A percentile compares a stretch with the other conserved stretches of the same genome.
Evolutionary conservation across 1,140 invertebrate species (phyloP).

Genomic region (Drosophila rufa): DNA sequence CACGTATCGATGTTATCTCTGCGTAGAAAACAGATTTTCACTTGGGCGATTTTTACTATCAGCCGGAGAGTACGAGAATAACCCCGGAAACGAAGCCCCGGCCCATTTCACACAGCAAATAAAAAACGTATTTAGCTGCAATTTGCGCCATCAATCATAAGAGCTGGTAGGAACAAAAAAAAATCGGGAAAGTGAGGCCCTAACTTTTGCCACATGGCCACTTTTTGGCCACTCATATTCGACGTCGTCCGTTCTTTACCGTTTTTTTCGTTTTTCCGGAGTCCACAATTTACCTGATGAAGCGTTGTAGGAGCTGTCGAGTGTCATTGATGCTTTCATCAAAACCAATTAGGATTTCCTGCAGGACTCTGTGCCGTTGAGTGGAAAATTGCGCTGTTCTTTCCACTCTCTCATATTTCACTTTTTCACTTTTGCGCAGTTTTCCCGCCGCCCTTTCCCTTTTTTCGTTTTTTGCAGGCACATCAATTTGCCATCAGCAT

Average conservation of each 20-base stretch:
- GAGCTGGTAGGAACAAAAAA: slow-evolving; percentile 32
- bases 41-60: slow-evolving; percentile 43
- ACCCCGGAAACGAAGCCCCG: slow-evolving; percentile 52
- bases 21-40: slow-evolving; percentile 11
- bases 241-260: slow-evolving; percentile 14
- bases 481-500: slow-evolving; percentile 77
- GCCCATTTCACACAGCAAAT: slow-evolving; percentile 65
- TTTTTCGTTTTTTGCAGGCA: slow-evolving; percentile 38
- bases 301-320: slow-evolving; percentile 54
- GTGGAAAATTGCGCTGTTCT: slow-evolving; percentile 74
- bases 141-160: slow-evolving; percentile 79
- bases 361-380: slow-evolving; percentile 69
- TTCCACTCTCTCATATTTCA: slow-evolving; percentile 46
- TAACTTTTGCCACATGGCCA: slow-evolving; percentile 74
- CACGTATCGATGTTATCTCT: slow-evolving; percentile 50
- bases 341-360: slow-evolving; percentile 83
- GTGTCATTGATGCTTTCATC: slow-evolving; percentile 78
- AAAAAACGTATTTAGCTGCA: slow-evolving; percentile 83
- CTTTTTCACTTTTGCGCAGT: slow-evolving; percentile 43
- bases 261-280: slow-evolving; percentile 25
- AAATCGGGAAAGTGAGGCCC: slow-evolving; percentile 17
- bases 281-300: slow-evolving; percentile 77
- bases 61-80: slow-evolving; percentile 10
- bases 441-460: slow-evolving; percentile 10
- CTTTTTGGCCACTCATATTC: slow-evolving; percentile 70